A percentile compares a stretch with the other conserved stretches of the same genome.
Conservation (phyloP, 2,888 invertebrate species). For the Bugulina stolonifera region DNA sequence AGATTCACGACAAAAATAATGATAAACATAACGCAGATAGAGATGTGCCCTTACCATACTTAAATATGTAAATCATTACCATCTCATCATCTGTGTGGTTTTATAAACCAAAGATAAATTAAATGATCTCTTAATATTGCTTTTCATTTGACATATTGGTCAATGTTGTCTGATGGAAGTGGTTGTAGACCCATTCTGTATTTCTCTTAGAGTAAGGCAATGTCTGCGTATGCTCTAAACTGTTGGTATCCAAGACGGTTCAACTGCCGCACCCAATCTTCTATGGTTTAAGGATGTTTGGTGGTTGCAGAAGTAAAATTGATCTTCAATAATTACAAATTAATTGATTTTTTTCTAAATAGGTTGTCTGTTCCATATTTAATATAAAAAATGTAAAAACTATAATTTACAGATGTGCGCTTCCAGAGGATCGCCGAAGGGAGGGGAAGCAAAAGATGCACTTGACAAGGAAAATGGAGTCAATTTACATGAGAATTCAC, state of each 20-base stretch:
- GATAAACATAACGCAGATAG: too few relatives aligned
- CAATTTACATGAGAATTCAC: slow-evolving; percentile 32
- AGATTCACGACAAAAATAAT: too few relatives aligned
- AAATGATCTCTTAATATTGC: slow-evolving; percentile 4
- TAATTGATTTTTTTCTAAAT: background rate
- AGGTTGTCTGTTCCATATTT: background rate
- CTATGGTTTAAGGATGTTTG: background rate
- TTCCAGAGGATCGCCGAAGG: background rate
- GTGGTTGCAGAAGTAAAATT: background rate
- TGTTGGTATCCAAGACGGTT: background rate
- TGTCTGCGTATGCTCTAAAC: background rate
- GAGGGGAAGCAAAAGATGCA: background rate
- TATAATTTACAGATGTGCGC: background rate
- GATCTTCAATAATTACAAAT: background rate
- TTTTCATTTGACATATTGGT: slow-evolving; percentile 19
- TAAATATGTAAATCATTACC: background rate
- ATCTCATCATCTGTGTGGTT: slow-evolving; percentile 1
- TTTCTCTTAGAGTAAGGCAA: background rate
- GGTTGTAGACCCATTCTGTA: background rate
- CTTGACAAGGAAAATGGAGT: background rate
- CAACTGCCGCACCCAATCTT: background rate
- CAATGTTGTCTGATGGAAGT: slow-evolving; percentile 21
- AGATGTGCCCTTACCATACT: background rate
- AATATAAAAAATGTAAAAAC: background rate
- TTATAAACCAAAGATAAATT: slow-evolving; percentile 25